A percentile compares a stretch with the other conserved stretches of the same genome.
These are phyloP conservation scores for Pongo pygmaeus DNA, from an alignment of 2,113 vertebrate genomes.

Conservation along the genomic window DNA sequence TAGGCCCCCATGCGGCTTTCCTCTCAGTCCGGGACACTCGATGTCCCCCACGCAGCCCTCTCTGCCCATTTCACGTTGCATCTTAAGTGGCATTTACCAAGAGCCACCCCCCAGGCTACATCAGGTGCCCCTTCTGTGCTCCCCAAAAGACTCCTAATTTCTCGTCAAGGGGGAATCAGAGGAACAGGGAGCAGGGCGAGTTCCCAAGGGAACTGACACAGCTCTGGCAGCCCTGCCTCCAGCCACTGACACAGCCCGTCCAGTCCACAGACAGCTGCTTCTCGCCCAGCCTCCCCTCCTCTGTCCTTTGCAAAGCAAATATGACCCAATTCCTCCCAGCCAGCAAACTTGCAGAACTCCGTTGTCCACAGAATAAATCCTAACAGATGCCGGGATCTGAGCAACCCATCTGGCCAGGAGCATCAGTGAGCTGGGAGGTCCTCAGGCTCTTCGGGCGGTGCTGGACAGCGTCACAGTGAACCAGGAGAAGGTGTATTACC, in stretches of 20 bases:
- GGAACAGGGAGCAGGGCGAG: background rate
- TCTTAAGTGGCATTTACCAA: background rate
- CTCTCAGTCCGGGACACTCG: background rate
- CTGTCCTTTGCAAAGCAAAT: background rate
- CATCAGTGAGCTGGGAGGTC: background rate
- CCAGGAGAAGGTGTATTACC: rapidly evolving
- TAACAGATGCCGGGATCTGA: rapidly evolving
- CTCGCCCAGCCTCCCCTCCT: background rate
- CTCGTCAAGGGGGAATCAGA: background rate
- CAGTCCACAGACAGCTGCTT: background rate
- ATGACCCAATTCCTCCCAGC: no score
- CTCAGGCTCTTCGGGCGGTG: background rate
- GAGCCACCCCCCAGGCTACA: background rate
- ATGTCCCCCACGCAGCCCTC: background rate
- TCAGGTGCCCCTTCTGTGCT: background rate
- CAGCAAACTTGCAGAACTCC: background rate
- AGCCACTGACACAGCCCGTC: background rate
- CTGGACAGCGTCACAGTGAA: rapidly evolving
- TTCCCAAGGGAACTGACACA: rapidly evolving
- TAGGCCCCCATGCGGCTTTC: background rate
- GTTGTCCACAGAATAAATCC: no score
- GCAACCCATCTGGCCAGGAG: background rate
- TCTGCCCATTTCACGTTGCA: background rate
- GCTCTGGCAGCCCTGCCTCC: background rate
- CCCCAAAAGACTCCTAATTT: background rate